Evolutionary conservation across 2,888 invertebrate species (phyloP).

Genomic region (Spisula solida): DNA sequence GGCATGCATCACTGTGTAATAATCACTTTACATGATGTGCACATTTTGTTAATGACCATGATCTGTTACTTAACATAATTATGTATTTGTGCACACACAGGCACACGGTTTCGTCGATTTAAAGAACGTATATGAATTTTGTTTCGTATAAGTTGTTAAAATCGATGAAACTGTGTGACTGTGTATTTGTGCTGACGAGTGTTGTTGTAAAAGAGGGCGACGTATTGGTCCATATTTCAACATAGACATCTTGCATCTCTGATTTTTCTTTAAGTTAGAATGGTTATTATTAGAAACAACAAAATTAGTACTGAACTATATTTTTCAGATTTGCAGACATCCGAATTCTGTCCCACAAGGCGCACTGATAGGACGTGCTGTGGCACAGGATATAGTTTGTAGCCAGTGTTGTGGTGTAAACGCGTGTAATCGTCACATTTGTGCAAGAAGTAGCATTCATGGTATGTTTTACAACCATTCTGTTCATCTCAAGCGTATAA

Average conservation of each 20-base stretch:
- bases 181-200: not conserved
- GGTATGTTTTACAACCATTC: not conserved
- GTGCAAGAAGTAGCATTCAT: not conserved
- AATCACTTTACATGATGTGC: too few relatives aligned
- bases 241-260: not conserved
- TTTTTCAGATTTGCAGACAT: constrained; percentile 1
- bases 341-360: not conserved
- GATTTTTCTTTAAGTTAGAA: not conserved
- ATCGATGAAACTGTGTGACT: too few relatives aligned
- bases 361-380: not conserved
- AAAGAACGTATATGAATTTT: too few relatives aligned
- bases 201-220: not conserved
- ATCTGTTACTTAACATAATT: not conserved
- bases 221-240: not conserved
- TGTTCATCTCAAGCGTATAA: not conserved
- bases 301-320: not conserved
- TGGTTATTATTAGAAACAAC: too few relatives aligned
- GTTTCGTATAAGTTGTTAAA: too few relatives aligned
- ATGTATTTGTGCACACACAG: too few relatives aligned
- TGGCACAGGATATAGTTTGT: not conserved
- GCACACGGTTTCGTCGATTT: too few relatives aligned
- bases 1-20: not conserved
- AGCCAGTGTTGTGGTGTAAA: constrained; percentile 6
- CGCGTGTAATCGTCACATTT: not conserved
- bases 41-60: not conserved